Evolutionary conservation across 1,140 invertebrate genomes (phyloP).

Genomic region (Drosophila cardini): DNA sequence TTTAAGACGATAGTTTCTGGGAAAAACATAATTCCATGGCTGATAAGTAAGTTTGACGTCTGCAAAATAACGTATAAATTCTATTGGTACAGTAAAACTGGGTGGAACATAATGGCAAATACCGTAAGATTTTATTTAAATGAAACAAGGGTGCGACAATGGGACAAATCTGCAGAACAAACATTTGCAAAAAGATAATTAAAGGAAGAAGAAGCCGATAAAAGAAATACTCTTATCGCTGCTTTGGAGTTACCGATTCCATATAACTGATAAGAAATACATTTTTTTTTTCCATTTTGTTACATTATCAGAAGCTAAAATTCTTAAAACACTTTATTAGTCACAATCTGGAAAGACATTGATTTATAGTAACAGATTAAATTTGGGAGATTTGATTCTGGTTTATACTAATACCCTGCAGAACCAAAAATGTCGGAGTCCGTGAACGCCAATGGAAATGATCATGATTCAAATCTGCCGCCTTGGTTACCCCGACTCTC

Average conservation of each 20-base stretch:
- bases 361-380: conserved; percentile 30
- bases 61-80: background rate
- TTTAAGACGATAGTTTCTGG: background rate
- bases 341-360: conserved; percentile 8
- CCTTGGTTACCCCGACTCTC: conserved; percentile 66
- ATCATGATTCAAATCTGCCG: conserved; percentile 42
- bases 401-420: conserved; percentile 9
- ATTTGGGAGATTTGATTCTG: background rate
- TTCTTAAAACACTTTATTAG: conserved; percentile 5
- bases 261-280: conserved; percentile 8
- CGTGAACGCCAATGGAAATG: conserved; percentile 52
- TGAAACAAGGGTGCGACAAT: background rate
- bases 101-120: background rate
- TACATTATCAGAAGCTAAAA: conserved; percentile 4
- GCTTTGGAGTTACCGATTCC: background rate
- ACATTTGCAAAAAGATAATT: background rate
- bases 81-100: background rate
- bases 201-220: background rate
- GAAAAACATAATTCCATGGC: background rate
- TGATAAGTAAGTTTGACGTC: background rate
- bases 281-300: conserved; percentile 1
- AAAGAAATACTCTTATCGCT: background rate
- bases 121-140: conserved; percentile 1
- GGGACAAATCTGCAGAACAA: background rate
- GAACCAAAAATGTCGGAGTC: conserved; percentile 56